phyloP scores from a whole-genome alignment of 1,140 invertebrate species.

The Cryptotermes secundus region DNA sequence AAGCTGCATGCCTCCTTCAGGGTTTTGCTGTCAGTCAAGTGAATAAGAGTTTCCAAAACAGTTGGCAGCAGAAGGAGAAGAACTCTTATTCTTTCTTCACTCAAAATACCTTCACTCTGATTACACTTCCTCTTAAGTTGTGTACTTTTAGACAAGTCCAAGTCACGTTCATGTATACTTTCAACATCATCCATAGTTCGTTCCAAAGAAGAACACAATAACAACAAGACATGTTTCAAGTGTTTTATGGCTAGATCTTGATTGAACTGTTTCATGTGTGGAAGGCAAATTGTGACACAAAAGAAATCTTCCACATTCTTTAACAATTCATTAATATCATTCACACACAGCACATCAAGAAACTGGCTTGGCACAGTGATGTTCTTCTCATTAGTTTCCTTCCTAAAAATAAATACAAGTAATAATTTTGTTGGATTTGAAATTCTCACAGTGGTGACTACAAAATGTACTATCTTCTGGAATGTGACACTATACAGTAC shows the following conservation, averaged over 20 bases:
- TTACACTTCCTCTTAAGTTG: neutral
- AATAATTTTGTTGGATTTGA: too few species aligned
- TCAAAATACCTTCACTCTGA: neutral
- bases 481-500: too few species aligned
- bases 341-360: constrained; percentile 42
- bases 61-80: constrained; percentile 53
- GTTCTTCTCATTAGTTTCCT: neutral
- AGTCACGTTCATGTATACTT: neutral
- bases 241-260: constrained; percentile 39
- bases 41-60: constrained; percentile 58
- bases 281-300: constrained; percentile 58
- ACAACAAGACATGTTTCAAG: neutral
- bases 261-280: constrained; percentile 53
- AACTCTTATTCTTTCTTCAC: constrained; percentile 44
- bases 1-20: constrained; percentile 35
- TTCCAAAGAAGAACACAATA: constrained; percentile 3
- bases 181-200: neutral
- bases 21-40: constrained; percentile 52
- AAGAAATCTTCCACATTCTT: constrained; percentile 51
- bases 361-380: constrained; percentile 32
- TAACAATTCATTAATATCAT: constrained; percentile 46
- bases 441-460: too few species aligned
- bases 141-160: neutral
- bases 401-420: neutral
- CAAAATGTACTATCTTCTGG: too few species aligned